These are phyloP conservation scores for Tragulus kanchil DNA, from an alignment of 2,113 vertebrate species.

Conservation along the genomic window DNA sequence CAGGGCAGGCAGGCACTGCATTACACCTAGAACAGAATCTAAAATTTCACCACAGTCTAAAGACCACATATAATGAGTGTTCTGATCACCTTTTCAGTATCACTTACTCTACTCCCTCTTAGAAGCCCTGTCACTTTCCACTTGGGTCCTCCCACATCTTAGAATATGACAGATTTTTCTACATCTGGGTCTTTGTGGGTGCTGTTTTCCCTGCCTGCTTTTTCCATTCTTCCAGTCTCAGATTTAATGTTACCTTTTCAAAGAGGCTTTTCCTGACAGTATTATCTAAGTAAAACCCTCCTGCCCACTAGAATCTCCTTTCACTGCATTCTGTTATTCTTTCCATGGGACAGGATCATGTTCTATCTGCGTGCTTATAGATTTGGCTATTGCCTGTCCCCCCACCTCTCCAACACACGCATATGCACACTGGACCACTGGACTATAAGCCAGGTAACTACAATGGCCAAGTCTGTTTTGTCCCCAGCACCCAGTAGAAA, in stretches of 20 bases:
- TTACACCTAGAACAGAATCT: not conserved
- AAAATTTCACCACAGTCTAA: not conserved
- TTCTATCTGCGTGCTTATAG: not conserved
- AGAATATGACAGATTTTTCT: not conserved
- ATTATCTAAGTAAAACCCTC: not conserved
- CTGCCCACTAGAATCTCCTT: not conserved
- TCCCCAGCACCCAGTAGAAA: not conserved
- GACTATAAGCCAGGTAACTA: not conserved
- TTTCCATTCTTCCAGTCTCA: not conserved
- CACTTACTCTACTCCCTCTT: not conserved
- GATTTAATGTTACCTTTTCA: not conserved
- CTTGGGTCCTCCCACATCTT: not conserved
- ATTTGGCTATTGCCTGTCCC: not conserved
- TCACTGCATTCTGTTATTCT: not conserved
- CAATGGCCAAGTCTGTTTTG: not conserved
- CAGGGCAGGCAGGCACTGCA: not conserved
- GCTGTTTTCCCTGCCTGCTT: not conserved
- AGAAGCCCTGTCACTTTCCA: too few species aligned
- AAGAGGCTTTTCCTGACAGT: not conserved
- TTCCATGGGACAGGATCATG: not conserved
- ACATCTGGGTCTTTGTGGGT: not conserved
- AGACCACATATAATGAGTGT: not conserved
- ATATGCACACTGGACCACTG: too few species aligned
- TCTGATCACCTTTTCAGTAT: not conserved
- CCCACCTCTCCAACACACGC: not conserved